These are phyloP conservation scores for Patella ulyssiponensis DNA, from an alignment of 2,888 invertebrate species.

Conservation along the genomic window DNA sequence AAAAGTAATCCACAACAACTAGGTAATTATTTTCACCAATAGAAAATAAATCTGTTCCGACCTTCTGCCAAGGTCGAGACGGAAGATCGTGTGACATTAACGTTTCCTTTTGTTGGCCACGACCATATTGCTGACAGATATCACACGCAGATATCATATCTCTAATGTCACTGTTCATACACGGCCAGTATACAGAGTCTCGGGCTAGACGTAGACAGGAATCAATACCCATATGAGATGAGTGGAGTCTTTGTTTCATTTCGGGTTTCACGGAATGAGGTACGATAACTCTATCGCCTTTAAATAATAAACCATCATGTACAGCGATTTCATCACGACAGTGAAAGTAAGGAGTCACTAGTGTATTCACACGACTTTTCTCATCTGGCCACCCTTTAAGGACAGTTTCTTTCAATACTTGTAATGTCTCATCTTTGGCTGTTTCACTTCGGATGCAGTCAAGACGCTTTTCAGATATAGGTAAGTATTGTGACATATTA, in stretches of 20 bases:
- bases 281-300: not conserved
- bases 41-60: conserved; percentile 20
- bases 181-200: too few relatives aligned
- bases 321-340: not conserved
- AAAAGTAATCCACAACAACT: conserved; percentile 19
- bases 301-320: not conserved
- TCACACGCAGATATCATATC: too few relatives aligned
- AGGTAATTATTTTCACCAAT: conserved; percentile 14
- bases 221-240: too few relatives aligned
- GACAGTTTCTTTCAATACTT: not conserved
- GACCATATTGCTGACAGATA: too few relatives aligned
- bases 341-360: not conserved
- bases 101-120: too few relatives aligned
- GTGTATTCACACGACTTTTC: not conserved
- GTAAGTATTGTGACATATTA: not conserved
- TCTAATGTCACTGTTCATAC: too few relatives aligned
- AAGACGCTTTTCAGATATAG: not conserved
- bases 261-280: not conserved
- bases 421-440: not conserved
- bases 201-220: too few relatives aligned
- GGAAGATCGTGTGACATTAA: not conserved
- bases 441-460: not conserved
- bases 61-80: conserved; percentile 9
- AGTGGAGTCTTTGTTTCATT: too few relatives aligned
- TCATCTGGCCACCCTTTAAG: not conserved